Evolutionary conservation across 1,140 invertebrate species (phyloP).

Genomic region (Euwallacea similis): DNA sequence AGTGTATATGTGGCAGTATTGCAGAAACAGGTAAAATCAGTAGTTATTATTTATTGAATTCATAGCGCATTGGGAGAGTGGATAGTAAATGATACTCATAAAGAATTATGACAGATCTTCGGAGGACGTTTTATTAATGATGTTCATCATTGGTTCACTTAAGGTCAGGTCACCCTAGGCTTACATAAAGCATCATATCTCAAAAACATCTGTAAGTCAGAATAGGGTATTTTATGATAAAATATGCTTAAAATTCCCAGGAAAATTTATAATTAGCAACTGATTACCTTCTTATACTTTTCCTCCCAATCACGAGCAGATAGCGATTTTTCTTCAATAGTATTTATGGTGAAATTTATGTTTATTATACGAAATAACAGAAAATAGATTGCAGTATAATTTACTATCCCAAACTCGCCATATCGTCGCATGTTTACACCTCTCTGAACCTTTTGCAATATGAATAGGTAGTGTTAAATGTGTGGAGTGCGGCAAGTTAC

Average conservation of each 20-base stretch:
- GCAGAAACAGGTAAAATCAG: constrained; percentile 40
- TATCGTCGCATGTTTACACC: neutral
- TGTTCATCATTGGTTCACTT: no score
- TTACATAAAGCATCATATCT: no score
- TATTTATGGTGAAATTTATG: neutral
- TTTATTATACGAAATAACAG: neutral
- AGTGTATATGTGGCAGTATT: constrained; percentile 51
- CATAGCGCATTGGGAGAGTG: no score
- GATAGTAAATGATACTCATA: no score
- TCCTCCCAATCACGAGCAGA: neutral
- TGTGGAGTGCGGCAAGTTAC: constrained; percentile 59
- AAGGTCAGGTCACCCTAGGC: no score
- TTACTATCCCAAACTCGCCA: neutral
- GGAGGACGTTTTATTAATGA: no score
- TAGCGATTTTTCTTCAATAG: neutral
- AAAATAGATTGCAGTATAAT: neutral
- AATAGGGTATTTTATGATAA: no score
- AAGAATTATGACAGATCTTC: no score
- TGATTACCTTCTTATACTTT: no score
- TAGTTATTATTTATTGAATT: neutral
- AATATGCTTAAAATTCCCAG: no score
- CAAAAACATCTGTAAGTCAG: no score
- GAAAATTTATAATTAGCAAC: no score
- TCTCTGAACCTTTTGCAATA: neutral
- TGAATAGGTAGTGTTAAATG: constrained; percentile 55